Base-by-base conservation (phyloP, 1,140 invertebrate species). In the Drosophila miranda region DNA sequence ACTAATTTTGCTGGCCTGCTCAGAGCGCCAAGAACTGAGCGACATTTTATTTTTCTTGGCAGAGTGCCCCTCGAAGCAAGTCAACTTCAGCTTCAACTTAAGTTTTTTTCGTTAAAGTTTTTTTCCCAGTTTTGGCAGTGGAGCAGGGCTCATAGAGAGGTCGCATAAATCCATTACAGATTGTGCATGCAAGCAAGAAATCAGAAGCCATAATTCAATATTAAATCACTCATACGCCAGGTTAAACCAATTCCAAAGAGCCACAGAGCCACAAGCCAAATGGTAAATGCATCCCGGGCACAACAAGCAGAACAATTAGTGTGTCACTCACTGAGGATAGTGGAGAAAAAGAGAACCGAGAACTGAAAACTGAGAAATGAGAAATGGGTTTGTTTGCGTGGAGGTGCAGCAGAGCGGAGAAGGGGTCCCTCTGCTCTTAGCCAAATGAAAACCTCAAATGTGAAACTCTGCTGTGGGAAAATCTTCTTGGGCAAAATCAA, bases 221-320 rank as follows among this genome's bases (percentile, higher is more conserved):
- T 86, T 86, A 84, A 84, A 87, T 84, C 81, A 86, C 77, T 86
- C 81, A 86, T 81, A 84, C 81, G 81, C 77, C 81, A 81, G 81
- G 81, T 75, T 67, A 86, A 81, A 81, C 82, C 81, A 87, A 84
- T 82, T 82, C 55, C 62, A 9, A 9, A 34, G 30, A 34, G 30
- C 30, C 16, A 16, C 16, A 34, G 30, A 34, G 11, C 3, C 49
- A 16, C 44, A 64, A 41, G 45, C 11, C 23, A 60, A 66, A 53
- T 38, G 62, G 57, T 68, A 48, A 68, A 68, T 68, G 64, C 64
- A 60, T 53, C 58, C 52, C 49, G 48, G 43, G 44, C 14, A 62
- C 60, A 78, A 75, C 72, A 78, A 78, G 67, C 61, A 76, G 53
- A 79, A 81, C 81, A 84, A 84, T 84, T 84, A 84, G 81, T 84